A percentile compares a stretch with the other conserved stretches of the same genome.
Evolutionary conservation across 1,140 invertebrate species (phyloP).

Genomic region (Drosophila punjabiensis): DNA sequence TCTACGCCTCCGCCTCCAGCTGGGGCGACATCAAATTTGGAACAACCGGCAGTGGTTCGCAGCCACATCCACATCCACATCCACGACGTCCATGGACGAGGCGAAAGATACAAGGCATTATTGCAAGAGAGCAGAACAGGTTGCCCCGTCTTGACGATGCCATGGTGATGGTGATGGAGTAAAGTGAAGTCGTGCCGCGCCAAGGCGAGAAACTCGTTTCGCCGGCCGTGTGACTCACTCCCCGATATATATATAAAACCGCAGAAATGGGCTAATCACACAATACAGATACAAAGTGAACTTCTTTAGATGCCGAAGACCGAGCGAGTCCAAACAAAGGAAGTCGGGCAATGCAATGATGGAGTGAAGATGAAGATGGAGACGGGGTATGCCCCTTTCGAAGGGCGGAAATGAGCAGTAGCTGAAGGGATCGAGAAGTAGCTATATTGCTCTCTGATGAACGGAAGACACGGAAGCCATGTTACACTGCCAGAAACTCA

Average conservation of each 20-base stretch:
- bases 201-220: constrained; percentile 50
- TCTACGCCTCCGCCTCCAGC: constrained; percentile 27
- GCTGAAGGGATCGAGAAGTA: constrained; percentile 26
- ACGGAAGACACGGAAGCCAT: constrained; percentile 32
- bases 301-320: constrained; percentile 49
- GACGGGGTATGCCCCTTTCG: constrained; percentile 17
- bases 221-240: constrained; percentile 41
- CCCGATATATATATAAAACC: constrained; percentile 26
- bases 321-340: constrained; percentile 43
- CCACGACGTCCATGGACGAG: neutral
- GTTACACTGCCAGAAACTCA: constrained; percentile 29
- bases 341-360: constrained; percentile 35
- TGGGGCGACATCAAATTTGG: constrained; percentile 28
- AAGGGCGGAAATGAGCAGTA: constrained; percentile 33
- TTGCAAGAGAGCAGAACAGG: constrained; percentile 46
- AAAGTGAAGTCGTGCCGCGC: constrained; percentile 25
- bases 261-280: constrained; percentile 57
- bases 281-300: constrained; percentile 47
- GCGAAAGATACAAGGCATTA: constrained; percentile 29
- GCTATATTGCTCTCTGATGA: constrained; percentile 8
- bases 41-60: constrained; percentile 17
- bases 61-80: neutral
- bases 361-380: neutral
- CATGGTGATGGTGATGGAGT: constrained; percentile 5
- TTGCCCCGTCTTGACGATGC: constrained; percentile 23